Conservation (phyloP, 2,888 invertebrate genomes). For the Epinotia demarniana region DNA sequence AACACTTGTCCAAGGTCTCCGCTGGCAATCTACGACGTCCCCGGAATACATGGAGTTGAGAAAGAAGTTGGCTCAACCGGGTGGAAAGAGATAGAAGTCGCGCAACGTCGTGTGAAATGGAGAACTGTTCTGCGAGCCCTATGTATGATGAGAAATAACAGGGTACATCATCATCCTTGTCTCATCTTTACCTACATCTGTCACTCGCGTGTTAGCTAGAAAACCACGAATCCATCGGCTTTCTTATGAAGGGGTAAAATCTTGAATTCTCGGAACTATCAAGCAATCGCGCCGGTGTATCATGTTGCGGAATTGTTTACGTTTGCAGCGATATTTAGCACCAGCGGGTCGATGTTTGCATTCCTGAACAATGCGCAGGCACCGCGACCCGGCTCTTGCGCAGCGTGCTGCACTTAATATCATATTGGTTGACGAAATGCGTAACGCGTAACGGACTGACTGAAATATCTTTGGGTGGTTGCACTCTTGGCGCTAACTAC, state of each 20-base stretch:
- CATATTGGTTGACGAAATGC: constrained; percentile 16
- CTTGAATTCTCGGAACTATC: constrained; percentile 17
- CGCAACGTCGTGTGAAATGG: no score
- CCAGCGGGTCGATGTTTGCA: constrained; percentile 29
- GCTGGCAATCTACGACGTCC: no score
- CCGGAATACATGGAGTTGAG: no score
- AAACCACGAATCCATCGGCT: not conserved
- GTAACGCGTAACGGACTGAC: not conserved
- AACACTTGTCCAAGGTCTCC: no score
- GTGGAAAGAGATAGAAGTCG: no score
- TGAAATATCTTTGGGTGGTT: not conserved
- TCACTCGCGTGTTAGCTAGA: not conserved
- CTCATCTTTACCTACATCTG: no score
- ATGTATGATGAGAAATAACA: no score
- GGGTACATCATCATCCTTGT: no score
- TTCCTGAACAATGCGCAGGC: constrained; percentile 36
- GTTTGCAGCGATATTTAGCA: constrained; percentile 39
- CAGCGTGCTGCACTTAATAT: not conserved
- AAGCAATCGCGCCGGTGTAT: constrained; percentile 1
- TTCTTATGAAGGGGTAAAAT: not conserved
- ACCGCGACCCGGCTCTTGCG: not conserved
- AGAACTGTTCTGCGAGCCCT: no score
- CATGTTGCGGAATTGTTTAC: constrained; percentile 41
- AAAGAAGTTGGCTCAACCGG: no score
- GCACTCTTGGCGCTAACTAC: not conserved